Evolutionary conservation across 2,113 vertebrate genomes (phyloP).

Genomic region (Callipepla squamata): DNA sequence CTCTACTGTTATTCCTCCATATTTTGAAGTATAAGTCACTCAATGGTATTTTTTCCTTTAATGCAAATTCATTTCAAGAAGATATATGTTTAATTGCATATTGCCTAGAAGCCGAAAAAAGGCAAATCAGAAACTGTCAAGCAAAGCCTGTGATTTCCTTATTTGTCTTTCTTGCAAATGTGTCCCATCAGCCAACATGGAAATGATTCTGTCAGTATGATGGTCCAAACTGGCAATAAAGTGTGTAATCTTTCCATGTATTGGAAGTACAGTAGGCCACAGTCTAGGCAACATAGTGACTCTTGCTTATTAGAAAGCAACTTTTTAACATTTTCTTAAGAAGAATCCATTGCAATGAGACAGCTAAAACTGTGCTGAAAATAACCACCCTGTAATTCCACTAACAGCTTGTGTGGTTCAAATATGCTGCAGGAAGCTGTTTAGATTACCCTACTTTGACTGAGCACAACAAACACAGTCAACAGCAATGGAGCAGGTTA

Average conservation of each 20-base stretch:
- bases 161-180: background rate
- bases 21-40: background rate
- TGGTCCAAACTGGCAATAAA: background rate
- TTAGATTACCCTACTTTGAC: background rate
- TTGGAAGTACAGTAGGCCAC: background rate
- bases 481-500: background rate
- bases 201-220: background rate
- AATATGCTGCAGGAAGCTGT: background rate
- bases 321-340: background rate
- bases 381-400: background rate
- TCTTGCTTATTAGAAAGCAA: background rate
- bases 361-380: too few relatives aligned
- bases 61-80: background rate
- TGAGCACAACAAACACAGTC: background rate
- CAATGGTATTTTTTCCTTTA: background rate
- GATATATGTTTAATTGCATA: background rate
- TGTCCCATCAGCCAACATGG: background rate
- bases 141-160: background rate
- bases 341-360: background rate
- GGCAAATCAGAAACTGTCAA: background rate
- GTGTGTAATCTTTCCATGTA: background rate
- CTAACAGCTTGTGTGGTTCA: background rate
- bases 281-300: background rate
- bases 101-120: background rate
- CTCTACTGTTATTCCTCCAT: background rate